Evolutionary conservation across 2,113 vertebrate species (phyloP), one percentile per base, ranked within the genome.

Genomic region (Formicarius rufipectus): DNA sequence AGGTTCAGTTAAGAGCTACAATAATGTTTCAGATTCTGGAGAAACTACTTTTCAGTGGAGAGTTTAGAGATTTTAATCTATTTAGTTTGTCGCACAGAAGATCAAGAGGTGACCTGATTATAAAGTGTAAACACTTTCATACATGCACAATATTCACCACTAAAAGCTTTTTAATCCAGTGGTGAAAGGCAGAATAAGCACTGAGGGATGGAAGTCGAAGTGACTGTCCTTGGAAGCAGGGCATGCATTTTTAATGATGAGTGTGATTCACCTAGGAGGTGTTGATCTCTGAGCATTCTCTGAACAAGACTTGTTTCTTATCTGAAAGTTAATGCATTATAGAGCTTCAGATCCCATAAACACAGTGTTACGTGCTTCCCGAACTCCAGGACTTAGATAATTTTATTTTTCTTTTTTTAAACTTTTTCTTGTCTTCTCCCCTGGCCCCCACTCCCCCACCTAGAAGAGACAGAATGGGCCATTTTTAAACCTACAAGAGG

Each of bases 101-200:
- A 95, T 95, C 86, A 92, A 90, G 81, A 92, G 89, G 90, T 95
- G 93, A 89, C 84, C 80, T 90, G 87, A 80, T 96, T 90, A 87
- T 86, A 59, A 92, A 80, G 79, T 81, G 58, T 89, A 84, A 95
- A 92, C 76, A 81, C 68, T 95, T 75, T 78, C 50, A 64, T 69
- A 73, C 25, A 62, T 0, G 9, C 33, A 77, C 31, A 18, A 17
- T 73, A 52, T 90, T 82, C 64, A 77, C 79, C 59, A 73, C 90
- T 95, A 92, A 97, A 95, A 93, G 93, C 86, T 95, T 95, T 92
- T 92, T 89, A 92, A 87, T 95, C 80, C 66, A 37, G 56, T 64
- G 42, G 69, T 64, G 80, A 89, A 90, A 95, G 73, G 56, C 60
- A 91, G 73, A 77, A 33, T 45, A 84, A 81, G 73, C 64, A n/a